Evolutionary conservation across 2,888 invertebrate species (phyloP).

Genomic region (Philopedon plagiatum): DNA sequence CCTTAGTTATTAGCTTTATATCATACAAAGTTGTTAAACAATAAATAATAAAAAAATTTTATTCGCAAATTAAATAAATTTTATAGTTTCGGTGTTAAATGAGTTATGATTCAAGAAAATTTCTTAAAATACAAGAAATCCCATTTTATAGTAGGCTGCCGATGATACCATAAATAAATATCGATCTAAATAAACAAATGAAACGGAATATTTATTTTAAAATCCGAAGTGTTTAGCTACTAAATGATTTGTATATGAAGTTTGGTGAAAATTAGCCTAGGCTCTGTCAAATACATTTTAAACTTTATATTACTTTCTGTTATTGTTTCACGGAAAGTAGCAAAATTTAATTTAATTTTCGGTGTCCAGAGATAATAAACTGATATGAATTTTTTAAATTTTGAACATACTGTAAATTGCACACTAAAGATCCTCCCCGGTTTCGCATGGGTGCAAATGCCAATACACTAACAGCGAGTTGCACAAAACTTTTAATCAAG

Average conservation of each 20-base stretch:
- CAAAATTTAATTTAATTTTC: conserved; percentile 9
- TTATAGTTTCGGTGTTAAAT: conserved; percentile 19
- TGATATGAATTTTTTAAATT: too few species aligned
- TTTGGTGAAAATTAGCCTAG: conserved; percentile 49
- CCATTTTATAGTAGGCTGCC: conserved; percentile 41
- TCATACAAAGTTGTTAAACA: too few species aligned
- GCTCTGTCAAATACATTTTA: conserved; percentile 47
- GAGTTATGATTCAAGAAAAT: conserved; percentile 44
- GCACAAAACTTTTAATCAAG: too few species aligned
- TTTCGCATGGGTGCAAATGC: too few species aligned
- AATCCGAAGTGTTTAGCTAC: conserved; percentile 50
- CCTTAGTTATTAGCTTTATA: too few species aligned
- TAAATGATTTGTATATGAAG: conserved; percentile 51
- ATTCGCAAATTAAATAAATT: conserved; percentile 27
- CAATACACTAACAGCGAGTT: too few species aligned
- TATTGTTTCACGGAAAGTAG: conserved; percentile 33
- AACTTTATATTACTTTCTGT: conserved; percentile 48
- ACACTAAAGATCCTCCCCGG: too few species aligned
- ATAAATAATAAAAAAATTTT: too few species aligned
- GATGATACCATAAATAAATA: conserved; percentile 48
- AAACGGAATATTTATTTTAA: conserved; percentile 47
- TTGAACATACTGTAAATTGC: too few species aligned
- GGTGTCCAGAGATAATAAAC: too few species aligned
- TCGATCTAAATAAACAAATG: conserved; percentile 46
- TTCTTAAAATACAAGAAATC: conserved; percentile 32